Base-by-base conservation (phyloP, 1,140 invertebrate genomes). In the Papilio xuthus region DNA sequence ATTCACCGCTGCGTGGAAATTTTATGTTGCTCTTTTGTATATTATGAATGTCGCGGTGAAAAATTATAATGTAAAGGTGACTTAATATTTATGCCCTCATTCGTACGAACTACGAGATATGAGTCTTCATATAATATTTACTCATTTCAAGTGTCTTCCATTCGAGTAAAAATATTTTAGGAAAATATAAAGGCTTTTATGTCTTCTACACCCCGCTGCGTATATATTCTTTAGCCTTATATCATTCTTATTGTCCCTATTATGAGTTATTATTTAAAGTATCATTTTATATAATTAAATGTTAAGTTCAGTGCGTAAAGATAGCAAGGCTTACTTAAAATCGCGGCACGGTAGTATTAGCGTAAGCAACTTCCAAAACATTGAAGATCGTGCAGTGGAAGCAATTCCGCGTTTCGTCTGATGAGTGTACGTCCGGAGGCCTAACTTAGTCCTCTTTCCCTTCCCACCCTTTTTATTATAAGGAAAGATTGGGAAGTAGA, bases 61-160 rank as follows among this genome's bases (percentile, higher is more conserved):
- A 60, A 60, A 60, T 26, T 63, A 28, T 63, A 63, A 63, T 63
- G 60, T 63, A 28, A 63, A 63, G 60, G 60, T 63, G 60, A 63
- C 60, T 63, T 63, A 28, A 63, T 63, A 63, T 63, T 63, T 63
- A 63, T 63, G 23, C 60, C 60, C 60, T 63, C 60, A 63, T 63
- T 63, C 60, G 60, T 63, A 63, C 2, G 53, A 63, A 63, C 60
- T 63, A 63, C 23, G 12, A 63, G 60, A 63, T 63, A 63, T 63
- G 60, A 63, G 60, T 28, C 60, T 63, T 63, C 60, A 63, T 63
- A 63, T 26, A 63, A 63, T 63, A 63, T 63, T 26, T 63, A 63
- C 23, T 63, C 60, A 63, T 63, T 63, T 23, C 60, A 63, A 63
- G 60, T 63, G 56, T 63, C 60, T 63, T 7, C 60, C 23, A 13